Evolutionary conservation across 2,797 vertebrate species (phyloP).

Genomic region (Chanos chanos): DNA sequence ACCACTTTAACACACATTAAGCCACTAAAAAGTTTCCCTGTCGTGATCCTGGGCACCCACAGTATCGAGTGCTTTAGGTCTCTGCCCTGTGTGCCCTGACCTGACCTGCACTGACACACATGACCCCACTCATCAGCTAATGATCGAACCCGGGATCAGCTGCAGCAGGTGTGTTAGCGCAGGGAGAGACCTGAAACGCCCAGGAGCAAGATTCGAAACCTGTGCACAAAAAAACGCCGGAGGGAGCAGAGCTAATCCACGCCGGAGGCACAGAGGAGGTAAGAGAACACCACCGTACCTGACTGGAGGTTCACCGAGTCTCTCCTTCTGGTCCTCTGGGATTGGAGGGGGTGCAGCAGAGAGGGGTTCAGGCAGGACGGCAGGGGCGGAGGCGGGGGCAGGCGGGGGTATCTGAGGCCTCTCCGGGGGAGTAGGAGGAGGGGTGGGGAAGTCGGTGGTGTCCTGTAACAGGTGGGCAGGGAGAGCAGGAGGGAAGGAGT

Average conservation of each 20-base stretch:
- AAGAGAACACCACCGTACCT: constrained; percentile 60
- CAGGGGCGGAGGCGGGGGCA: constrained; percentile 47
- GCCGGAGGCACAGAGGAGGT: background rate
- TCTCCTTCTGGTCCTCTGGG: constrained; percentile 19
- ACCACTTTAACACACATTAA: too few relatives aligned
- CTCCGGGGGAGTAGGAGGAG: constrained; percentile 59
- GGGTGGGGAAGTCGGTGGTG: constrained; percentile 55
- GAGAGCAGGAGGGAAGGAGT: constrained; percentile 38
- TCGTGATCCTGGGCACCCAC: too few relatives aligned
- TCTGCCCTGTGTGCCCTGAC: too few relatives aligned
- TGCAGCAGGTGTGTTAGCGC: too few relatives aligned
- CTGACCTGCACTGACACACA: too few relatives aligned
- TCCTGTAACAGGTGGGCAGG: constrained; percentile 55
- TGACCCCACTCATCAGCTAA: too few relatives aligned
- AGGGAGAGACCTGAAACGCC: too few relatives aligned
- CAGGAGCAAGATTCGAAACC: too few relatives aligned
- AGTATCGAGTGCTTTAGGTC: too few relatives aligned
- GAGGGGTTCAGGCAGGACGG: constrained; percentile 43
- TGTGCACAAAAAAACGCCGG: too few relatives aligned
- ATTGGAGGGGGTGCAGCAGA: constrained; percentile 21
- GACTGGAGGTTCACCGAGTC: constrained; percentile 34
- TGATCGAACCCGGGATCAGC: too few relatives aligned
- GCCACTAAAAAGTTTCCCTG: too few relatives aligned
- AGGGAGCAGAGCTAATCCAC: background rate
- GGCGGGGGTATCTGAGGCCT: constrained; percentile 42